Evolutionary conservation across 2,888 invertebrate genomes (phyloP).

Genomic region (Gastracanthus pulcherrimus): DNA sequence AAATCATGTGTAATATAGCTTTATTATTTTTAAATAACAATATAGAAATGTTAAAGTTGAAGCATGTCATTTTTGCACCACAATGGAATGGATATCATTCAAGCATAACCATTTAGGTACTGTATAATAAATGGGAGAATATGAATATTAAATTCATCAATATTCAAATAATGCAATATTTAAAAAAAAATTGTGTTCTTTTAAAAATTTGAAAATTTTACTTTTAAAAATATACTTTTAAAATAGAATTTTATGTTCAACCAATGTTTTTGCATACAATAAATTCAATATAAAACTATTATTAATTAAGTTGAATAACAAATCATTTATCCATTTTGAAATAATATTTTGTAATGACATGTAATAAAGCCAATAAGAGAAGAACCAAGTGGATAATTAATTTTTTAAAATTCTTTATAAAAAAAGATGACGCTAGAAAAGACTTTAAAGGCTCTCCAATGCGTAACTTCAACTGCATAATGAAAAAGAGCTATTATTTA

Average conservation of each 20-base stretch:
- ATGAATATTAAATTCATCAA: background rate
- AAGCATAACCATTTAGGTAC: background rate
- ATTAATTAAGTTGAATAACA: no score
- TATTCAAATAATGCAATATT: background rate
- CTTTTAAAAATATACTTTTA: no score
- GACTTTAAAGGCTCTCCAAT: background rate
- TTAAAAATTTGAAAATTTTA: no score
- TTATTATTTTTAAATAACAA: background rate
- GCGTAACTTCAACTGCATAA: background rate
- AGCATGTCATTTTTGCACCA: background rate
- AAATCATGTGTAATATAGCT: background rate
- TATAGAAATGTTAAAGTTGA: background rate
- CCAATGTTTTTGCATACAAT: no score
- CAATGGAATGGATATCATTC: background rate
- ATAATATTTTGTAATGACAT: no score
- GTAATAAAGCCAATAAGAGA: no score
- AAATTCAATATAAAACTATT: no score
- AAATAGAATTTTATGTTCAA: no score
- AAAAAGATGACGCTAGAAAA: background rate
- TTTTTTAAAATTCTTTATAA: background rate
- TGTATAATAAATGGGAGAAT: background rate
- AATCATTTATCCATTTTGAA: no score
- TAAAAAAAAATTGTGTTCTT: background rate
- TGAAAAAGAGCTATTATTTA: slow-evolving; percentile 9
- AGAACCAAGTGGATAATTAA: no score